These are phyloP conservation scores for Icerya purchasi DNA, from an alignment of 2,888 invertebrate species.

Conservation along the genomic window DNA sequence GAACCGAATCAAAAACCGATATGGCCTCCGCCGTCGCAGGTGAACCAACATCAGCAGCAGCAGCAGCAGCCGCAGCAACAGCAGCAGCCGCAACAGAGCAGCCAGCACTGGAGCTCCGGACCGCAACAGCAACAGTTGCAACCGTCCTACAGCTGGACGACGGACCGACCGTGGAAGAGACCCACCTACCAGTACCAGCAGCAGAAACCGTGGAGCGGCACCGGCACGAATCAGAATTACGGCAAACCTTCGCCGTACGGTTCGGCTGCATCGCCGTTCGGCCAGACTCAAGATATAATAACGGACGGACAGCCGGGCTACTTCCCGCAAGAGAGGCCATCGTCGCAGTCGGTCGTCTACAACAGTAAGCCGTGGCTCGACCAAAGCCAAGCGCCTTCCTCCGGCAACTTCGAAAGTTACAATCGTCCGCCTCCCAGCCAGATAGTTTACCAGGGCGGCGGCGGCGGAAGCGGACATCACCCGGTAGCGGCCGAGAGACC, in stretches of 20 bases:
- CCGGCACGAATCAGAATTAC: slow-evolving; percentile 4
- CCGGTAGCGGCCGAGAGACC: slow-evolving; percentile 23
- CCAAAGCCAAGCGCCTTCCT: not conserved
- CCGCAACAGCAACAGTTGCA: slow-evolving; percentile 21
- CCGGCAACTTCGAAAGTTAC: not conserved
- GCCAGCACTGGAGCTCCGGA: not conserved
- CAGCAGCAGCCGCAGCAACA: slow-evolving; percentile 14
- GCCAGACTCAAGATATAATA: slow-evolving; percentile 27
- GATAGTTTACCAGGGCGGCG: slow-evolving; percentile 16
- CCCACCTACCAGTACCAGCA: slow-evolving; percentile 21
- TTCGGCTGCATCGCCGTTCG: slow-evolving; percentile 6
- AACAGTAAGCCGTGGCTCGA: not conserved
- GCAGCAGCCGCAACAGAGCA: too few species aligned
- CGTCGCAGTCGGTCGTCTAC: not conserved
- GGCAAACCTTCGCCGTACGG: slow-evolving; percentile 12
- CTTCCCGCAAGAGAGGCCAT: slow-evolving; percentile 26
- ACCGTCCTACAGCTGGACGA: slow-evolving; percentile 26
- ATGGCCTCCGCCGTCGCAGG: slow-evolving; percentile 24
- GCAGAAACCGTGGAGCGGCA: slow-evolving; percentile 9
- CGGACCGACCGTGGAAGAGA: slow-evolving; percentile 27
- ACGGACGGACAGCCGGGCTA: slow-evolving; percentile 34
- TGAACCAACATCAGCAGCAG: slow-evolving; percentile 17
- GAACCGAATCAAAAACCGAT: slow-evolving; percentile 37
- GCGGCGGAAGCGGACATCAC: slow-evolving; percentile 7
- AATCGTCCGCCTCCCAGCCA: slow-evolving; percentile 21